A percentile compares a stretch with the other conserved stretches of the same genome.
These are phyloP conservation scores for Thripadectes ignobilis DNA, from an alignment of 2,797 vertebrate species.

Conservation along the genomic window DNA sequence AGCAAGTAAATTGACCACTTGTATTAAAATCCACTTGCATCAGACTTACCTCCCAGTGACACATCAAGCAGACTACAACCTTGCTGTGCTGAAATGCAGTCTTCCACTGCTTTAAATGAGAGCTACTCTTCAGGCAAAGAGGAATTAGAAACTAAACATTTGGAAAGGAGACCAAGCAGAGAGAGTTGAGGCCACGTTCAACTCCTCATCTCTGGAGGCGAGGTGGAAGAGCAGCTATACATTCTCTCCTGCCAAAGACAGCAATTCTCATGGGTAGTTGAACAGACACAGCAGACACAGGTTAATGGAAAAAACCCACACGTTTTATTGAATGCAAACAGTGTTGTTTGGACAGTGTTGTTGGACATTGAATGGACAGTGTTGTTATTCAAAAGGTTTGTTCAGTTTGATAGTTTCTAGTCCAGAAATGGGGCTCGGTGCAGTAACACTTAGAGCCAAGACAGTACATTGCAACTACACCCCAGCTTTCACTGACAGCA, in stretches of 20 bases:
- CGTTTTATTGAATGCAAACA: constrained; percentile 66
- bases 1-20: not conserved
- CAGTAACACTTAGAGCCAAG: constrained; percentile 1
- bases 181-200: not conserved
- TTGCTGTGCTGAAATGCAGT: not conserved
- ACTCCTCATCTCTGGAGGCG: not conserved
- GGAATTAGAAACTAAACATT: not conserved
- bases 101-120: not conserved
- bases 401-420: not conserved
- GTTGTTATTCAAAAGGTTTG: not conserved
- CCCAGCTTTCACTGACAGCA: not conserved
- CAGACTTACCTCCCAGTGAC: not conserved
- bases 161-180: not conserved
- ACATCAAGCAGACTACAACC: not conserved
- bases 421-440: not conserved
- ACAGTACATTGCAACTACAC: not conserved
- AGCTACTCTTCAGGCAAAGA: not conserved
- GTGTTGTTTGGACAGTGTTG: constrained; percentile 24
- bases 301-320: constrained; percentile 15
- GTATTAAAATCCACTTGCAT: not conserved
- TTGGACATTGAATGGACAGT: constrained; percentile 38
- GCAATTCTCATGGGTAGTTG: not conserved
- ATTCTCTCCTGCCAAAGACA: not conserved
- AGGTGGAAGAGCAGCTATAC: not conserved
- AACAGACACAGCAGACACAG: not conserved